phyloP scores from a whole-genome alignment of 1,140 invertebrate genomes.

The Pachypeltis micranthus region DNA sequence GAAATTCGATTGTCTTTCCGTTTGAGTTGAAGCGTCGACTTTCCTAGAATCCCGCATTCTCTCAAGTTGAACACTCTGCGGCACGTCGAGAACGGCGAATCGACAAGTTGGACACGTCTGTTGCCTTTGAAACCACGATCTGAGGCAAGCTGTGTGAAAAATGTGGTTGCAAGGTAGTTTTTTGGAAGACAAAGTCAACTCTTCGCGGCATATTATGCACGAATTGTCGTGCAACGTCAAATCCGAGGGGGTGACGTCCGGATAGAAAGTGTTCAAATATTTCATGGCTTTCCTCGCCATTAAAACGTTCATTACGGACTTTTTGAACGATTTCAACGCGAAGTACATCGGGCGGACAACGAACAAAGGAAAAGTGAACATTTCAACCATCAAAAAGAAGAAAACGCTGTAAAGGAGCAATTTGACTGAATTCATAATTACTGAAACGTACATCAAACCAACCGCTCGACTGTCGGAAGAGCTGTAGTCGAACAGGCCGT shows the following conservation, averaged over 20 bases:
- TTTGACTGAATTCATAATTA: conserved; percentile 9
- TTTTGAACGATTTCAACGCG: neutral
- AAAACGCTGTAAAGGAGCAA: conserved; percentile 1
- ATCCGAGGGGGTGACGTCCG: conserved; percentile 12
- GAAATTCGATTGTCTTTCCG: too few species aligned
- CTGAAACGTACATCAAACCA: neutral
- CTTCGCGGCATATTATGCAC: conserved; percentile 17
- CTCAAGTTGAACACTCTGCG: neutral
- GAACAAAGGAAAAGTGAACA: conserved; percentile 8
- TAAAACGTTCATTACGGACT: conserved; percentile 9
- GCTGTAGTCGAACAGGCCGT: neutral
- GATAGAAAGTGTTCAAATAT: conserved; percentile 11
- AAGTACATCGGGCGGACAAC: conserved; percentile 2
- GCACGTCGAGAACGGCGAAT: neutral
- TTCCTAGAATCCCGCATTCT: neutral
- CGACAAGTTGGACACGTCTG: conserved; percentile 19
- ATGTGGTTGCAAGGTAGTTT: conserved; percentile 20
- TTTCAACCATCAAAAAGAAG: neutral
- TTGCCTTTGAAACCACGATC: conserved; percentile 18
- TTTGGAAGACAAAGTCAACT: conserved; percentile 7
- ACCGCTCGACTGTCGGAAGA: conserved; percentile 7
- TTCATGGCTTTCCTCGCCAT: conserved; percentile 8
- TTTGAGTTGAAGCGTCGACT: neutral
- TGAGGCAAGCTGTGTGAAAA: conserved; percentile 14
- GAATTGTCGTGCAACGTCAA: neutral